These are phyloP conservation scores for Nomada fucata DNA, from an alignment of 2,888 invertebrate genomes.

Conservation along the genomic window DNA sequence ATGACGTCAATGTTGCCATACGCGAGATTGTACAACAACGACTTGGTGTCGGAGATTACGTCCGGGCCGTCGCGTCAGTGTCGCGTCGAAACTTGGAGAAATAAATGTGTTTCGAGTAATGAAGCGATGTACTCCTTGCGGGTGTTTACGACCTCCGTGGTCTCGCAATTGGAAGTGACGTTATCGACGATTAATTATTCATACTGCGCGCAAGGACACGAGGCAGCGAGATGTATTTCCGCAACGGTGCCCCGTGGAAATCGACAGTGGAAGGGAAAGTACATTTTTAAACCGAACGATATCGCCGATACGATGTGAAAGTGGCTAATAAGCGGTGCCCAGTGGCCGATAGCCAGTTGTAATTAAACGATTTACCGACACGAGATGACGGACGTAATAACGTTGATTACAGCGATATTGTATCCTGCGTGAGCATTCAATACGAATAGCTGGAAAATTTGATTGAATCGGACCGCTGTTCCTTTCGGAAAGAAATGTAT, in stretches of 20 bases:
- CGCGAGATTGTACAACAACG: conserved; percentile 51
- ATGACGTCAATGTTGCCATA: conserved; percentile 61
- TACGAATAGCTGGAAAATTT: too few species aligned
- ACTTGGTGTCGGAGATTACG: not conserved
- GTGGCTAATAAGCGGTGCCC: conserved; percentile 11
- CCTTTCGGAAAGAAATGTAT: not conserved
- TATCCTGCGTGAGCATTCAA: not conserved
- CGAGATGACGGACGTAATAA: not conserved
- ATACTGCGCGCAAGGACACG: conserved; percentile 38
- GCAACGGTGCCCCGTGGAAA: conserved; percentile 36
- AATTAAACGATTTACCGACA: conserved; percentile 17
- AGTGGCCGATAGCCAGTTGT: not conserved
- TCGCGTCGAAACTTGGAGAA: not conserved
- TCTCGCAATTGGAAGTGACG: conserved; percentile 20
- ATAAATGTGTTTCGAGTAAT: not conserved
- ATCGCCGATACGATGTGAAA: conserved; percentile 36
- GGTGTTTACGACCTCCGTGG: not conserved
- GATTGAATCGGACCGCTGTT: not conserved
- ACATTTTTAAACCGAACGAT: conserved; percentile 18
- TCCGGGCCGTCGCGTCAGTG: not conserved
- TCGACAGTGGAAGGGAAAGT: conserved; percentile 57
- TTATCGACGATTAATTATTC: conserved; percentile 48
- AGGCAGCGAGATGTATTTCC: conserved; percentile 24
- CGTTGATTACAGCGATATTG: conserved; percentile 8
- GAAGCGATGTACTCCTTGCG: not conserved